These are phyloP conservation scores for Deilephila porcellus DNA, from an alignment of 2,888 invertebrate genomes.

Conservation along the genomic window DNA sequence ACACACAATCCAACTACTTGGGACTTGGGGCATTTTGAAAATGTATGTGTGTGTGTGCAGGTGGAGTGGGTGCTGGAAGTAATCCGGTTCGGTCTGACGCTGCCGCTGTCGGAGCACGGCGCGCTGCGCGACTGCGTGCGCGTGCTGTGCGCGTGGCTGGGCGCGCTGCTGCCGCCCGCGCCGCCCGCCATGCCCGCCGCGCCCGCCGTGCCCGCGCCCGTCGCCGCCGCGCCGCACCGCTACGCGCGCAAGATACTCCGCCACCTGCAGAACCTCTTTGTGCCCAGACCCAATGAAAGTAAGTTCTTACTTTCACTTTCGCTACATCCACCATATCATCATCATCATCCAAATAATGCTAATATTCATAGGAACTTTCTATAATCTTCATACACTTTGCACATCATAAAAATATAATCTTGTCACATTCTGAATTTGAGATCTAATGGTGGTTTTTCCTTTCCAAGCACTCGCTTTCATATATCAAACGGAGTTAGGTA, in stretches of 20 bases:
- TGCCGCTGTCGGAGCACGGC: slow-evolving; percentile 96
- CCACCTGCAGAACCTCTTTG: slow-evolving; percentile 97
- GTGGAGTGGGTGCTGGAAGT: slow-evolving; percentile 95
- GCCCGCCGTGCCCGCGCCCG: slow-evolving; percentile 94
- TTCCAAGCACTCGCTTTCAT: slow-evolving; percentile 95
- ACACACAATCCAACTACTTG: neutral
- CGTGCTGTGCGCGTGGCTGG: slow-evolving; percentile 98
- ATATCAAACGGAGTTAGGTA: slow-evolving; percentile 94
- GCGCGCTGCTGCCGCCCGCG: slow-evolving; percentile 94
- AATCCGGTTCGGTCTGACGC: slow-evolving; percentile 95
- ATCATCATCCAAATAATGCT: too few relatives aligned
- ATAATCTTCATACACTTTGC: too few relatives aligned
- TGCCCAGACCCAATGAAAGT: slow-evolving; percentile 97
- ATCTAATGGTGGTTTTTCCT: slow-evolving; percentile 32
- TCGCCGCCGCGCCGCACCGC: slow-evolving; percentile 94
- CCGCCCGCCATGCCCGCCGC: slow-evolving; percentile 93
- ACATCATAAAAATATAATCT: too few relatives aligned
- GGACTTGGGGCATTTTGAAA: neutral
- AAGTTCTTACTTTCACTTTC: slow-evolving; percentile 54
- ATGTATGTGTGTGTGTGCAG: slow-evolving; percentile 69
- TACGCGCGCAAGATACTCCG: slow-evolving; percentile 96
- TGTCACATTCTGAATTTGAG: neutral
- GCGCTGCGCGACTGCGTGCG: slow-evolving; percentile 98
- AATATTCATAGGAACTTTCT: too few relatives aligned
- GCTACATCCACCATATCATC: too few relatives aligned